Evolutionary conservation across 2,888 invertebrate species (phyloP).

Genomic region (Sarcophaga caerulescens): DNA sequence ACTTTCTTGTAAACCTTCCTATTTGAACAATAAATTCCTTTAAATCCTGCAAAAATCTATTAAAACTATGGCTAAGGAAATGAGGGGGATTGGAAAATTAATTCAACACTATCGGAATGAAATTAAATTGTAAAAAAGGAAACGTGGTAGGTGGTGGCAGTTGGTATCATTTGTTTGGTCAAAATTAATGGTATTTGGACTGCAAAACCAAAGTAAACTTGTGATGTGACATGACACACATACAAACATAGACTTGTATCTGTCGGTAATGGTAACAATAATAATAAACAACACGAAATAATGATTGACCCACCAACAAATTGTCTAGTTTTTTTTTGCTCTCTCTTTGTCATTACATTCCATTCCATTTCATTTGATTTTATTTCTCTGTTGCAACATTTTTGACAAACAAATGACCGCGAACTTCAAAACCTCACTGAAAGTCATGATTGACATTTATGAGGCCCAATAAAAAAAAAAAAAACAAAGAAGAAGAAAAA

Average conservation of each 20-base stretch:
- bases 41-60: neutral
- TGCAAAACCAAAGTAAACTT: conserved; percentile 20
- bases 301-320: conserved; percentile 45
- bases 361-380: neutral
- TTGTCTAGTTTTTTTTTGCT: neutral
- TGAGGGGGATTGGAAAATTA: neutral
- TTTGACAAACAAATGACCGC: conserved; percentile 57
- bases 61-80: neutral
- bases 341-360: neutral
- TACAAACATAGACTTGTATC: neutral
- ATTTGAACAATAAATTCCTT: conserved; percentile 22
- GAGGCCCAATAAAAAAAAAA: neutral
- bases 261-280: neutral
- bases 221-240: neutral
- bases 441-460: conserved; percentile 58
- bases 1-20: neutral
- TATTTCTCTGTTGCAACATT: conserved; percentile 4
- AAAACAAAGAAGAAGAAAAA: neutral
- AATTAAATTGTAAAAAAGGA: neutral
- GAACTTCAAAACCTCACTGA: conserved; percentile 65
- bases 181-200: conserved; percentile 36
- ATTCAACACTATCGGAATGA: neutral
- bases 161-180: neutral
- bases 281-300: neutral
- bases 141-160: neutral